Evolutionary conservation across 2,797 vertebrate species (phyloP), one percentile per base, ranked within the genome.

Genomic region (Orientallactaga sibirica): DNA sequence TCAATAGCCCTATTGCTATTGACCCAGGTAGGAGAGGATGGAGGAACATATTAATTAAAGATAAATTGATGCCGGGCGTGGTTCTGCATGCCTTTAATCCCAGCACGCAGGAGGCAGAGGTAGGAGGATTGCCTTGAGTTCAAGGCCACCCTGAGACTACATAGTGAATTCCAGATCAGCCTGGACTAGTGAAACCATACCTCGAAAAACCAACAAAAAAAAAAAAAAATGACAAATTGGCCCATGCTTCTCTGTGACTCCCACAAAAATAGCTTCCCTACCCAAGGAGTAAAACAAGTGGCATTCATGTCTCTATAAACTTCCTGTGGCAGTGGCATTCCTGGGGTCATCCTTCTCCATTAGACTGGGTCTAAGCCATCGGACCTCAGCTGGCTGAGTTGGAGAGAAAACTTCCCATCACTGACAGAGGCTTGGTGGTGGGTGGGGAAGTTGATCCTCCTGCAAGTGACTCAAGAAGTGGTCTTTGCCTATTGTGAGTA

Each of bases 1-100:
- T 73, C 97, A 96, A 97, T 98, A 91, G 41, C 80, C 93, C 94
- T 14, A 91, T 92, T 98, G 95, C 97, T 97, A 86, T 96, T 92
- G 81, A 95, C 91, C 93, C 92, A 90, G 94, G 86, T 96, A 86
- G 94, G 93, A 94, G 93, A 90, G 95, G 90, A 64, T 71, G 52
- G 73, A 86, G 94, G 96, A 97, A 85, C 75, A 7, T 91, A 84
- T 97, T 97, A 96, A 93, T 97, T 95, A 85, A 93, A 86, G 84
- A 67, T 95, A 85, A 12, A 29, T 82, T 91, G 84, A 37, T 37
- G 33, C 33, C 33, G 33, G 33, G 33, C 33, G 33, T 37, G 33
- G 33, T 37, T 37, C 33, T 37, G 2, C 33, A 37, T 37, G 33
- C 33, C 33, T 37, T 37, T 37, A 37, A 37, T 37, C 33, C 33